These are phyloP conservation scores for Colletes gigas DNA, from an alignment of 1,140 invertebrate species.

Conservation along the genomic window DNA sequence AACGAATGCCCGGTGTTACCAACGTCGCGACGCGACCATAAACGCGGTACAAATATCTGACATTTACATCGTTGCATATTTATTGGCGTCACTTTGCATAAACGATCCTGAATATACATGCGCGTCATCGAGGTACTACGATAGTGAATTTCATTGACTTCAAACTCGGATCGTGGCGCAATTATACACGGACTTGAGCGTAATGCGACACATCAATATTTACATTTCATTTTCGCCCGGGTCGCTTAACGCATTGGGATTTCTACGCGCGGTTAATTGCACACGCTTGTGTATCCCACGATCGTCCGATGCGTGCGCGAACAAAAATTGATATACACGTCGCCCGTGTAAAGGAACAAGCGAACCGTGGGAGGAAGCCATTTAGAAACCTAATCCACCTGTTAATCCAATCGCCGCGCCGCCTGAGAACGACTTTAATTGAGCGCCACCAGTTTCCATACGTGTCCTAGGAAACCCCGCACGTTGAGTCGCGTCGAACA, in stretches of 20 bases:
- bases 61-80: constrained; percentile 66
- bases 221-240: constrained; percentile 46
- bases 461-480: background rate
- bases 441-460: constrained; percentile 37
- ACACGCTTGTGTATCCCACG: constrained; percentile 16
- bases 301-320: background rate
- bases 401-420: constrained; percentile 30
- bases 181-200: constrained; percentile 23
- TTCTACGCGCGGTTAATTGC: constrained; percentile 32
- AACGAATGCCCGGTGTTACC: constrained; percentile 24
- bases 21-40: constrained; percentile 41
- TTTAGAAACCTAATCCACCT: constrained; percentile 50
- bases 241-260: background rate
- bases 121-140: constrained; percentile 31
- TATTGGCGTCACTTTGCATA: constrained; percentile 60
- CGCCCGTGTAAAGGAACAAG: background rate
- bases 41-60: constrained; percentile 61
- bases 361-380: constrained; percentile 50
- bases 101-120: constrained; percentile 57
- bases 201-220: constrained; percentile 54
- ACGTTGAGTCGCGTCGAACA: background rate
- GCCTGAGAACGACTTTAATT: constrained; percentile 54
- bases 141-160: constrained; percentile 54
- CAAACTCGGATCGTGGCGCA: constrained; percentile 34
- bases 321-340: background rate